Base-by-base conservation (phyloP, 2,888 invertebrate genomes). In the Nymphalis polychloros region DNA sequence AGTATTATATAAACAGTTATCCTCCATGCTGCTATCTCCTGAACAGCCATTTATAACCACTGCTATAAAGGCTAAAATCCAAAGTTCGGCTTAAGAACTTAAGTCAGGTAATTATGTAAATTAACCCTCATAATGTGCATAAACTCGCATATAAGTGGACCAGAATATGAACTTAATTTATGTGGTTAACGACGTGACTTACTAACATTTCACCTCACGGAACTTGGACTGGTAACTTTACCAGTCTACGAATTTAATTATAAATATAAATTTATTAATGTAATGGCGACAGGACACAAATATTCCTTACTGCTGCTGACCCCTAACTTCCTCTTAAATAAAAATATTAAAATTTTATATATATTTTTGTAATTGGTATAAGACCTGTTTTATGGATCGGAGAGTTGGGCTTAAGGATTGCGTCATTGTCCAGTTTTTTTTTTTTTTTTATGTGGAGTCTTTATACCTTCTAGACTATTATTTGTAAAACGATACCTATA, bases 41-140 rank as follows among this genome's bases (percentile, higher is more conserved):
- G 62, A 71, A 67, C 64, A 63, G 63, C 55, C 59, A 68, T 72
- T 71, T 71, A 70, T 67, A 65, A 63, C 69, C 59, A 64, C 71
- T 66, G 63, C 64, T 63, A 72, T 64, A 71, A 73, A 69, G 67
- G 64, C 70, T 72, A 69, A 73, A 76, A 72, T 73, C 71, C 68
- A 72, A 75, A 75, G 68, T 74, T 73, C 61, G 68, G 63, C 68
- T 70, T 72, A 69, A 72, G 69, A 72, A 75, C 72, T 72, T 72
- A 69, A 73, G 73, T 74, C 69, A 70, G 72, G 77, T 77, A 75
- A 77, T 77, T 77, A 77, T 77, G 77, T 72, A 77, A 76, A 77
- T 77, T 70, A 67, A 69, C 70, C 64, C 63, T 72, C 73, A 73
- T 77, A 77, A 77, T 77, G 75, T 72, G 76, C 75, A 76, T 75